phyloP scores from a whole-genome alignment of 2,888 invertebrate species.

The Ichneumoninae sp. region DNA sequence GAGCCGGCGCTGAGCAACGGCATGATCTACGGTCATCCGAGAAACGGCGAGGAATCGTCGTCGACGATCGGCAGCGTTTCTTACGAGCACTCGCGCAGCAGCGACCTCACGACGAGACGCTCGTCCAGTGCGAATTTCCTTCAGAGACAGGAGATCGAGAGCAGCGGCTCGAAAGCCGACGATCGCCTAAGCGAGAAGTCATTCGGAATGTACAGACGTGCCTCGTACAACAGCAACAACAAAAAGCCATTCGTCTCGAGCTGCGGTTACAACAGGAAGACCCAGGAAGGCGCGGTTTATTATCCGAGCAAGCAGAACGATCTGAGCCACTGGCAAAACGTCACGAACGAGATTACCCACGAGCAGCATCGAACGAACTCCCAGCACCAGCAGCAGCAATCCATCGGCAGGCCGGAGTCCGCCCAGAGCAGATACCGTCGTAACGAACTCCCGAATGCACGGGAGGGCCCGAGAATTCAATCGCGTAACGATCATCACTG shows the following conservation, averaged over 20 bases:
- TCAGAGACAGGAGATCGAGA: constrained; percentile 29
- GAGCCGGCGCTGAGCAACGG: constrained; percentile 73
- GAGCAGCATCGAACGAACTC: constrained; percentile 40
- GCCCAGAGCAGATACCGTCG: constrained; percentile 38
- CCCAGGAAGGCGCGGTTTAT: constrained; percentile 65
- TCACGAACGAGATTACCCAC: constrained; percentile 53
- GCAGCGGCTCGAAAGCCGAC: constrained; percentile 6
- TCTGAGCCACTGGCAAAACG: constrained; percentile 61
- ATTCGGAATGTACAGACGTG: constrained; percentile 4
- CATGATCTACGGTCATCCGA: constrained; percentile 74
- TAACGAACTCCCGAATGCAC: constrained; percentile 13
- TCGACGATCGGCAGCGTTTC: constrained; percentile 32
- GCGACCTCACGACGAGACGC: constrained; percentile 43
- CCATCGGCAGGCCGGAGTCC: constrained; percentile 27
- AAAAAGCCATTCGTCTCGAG: constrained; percentile 39
- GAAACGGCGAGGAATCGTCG: constrained; percentile 73
- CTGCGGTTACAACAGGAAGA: constrained; percentile 56
- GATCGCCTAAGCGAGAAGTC: constrained; percentile 17
- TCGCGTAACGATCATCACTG: constrained; percentile 45
- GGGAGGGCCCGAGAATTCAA: constrained; percentile 25
- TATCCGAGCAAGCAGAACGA: constrained; percentile 66
- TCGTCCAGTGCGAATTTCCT: constrained; percentile 7
- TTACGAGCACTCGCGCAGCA: constrained; percentile 52
- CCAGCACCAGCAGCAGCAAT: constrained; percentile 31
- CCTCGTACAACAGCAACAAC: background rate